phyloP scores from a whole-genome alignment of 2,113 vertebrate genomes.

The Oncorhynchus gorbuscha region DNA sequence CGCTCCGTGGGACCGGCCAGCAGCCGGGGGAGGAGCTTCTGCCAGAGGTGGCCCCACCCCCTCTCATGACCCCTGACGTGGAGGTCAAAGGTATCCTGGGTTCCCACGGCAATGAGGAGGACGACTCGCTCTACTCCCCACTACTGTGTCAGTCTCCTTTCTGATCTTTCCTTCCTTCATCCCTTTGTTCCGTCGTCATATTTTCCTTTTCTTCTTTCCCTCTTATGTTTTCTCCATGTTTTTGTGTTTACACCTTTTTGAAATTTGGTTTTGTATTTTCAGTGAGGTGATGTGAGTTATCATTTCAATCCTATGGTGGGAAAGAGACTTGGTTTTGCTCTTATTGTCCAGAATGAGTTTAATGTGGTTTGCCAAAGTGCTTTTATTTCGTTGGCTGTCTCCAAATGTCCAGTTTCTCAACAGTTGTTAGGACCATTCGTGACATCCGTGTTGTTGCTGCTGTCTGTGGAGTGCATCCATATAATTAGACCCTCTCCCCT shows the following conservation, averaged over 20 bases:
- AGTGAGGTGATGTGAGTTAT: constrained; percentile 20
- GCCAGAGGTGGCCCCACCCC: constrained; percentile 93
- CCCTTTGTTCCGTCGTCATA: constrained; percentile 20
- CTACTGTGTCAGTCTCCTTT: constrained; percentile 98
- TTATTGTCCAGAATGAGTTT: neutral
- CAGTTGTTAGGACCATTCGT: neutral
- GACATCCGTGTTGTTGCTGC: neutral
- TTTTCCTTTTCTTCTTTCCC: constrained; percentile 44
- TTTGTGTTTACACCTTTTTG: constrained; percentile 33
- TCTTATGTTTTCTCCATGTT: constrained; percentile 44
- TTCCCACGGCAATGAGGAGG: constrained; percentile 98
- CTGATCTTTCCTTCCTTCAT: constrained; percentile 60
- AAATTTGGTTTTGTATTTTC: neutral
- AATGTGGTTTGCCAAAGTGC: neutral
- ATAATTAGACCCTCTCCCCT: constrained; percentile 32
- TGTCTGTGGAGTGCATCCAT: constrained; percentile 7
- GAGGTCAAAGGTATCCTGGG: constrained; percentile 99
- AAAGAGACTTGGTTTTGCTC: too few relatives aligned
- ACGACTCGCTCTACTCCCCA: constrained; percentile 99
- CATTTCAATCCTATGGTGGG: neutral
- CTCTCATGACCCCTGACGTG: constrained; percentile 93
- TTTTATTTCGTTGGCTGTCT: neutral
- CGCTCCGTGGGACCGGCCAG: constrained; percentile 85
- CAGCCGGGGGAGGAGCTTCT: constrained; percentile 96
- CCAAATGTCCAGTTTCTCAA: neutral